Base-by-base conservation (phyloP, 2,888 invertebrate genomes). In the Cabera pusaria region DNA sequence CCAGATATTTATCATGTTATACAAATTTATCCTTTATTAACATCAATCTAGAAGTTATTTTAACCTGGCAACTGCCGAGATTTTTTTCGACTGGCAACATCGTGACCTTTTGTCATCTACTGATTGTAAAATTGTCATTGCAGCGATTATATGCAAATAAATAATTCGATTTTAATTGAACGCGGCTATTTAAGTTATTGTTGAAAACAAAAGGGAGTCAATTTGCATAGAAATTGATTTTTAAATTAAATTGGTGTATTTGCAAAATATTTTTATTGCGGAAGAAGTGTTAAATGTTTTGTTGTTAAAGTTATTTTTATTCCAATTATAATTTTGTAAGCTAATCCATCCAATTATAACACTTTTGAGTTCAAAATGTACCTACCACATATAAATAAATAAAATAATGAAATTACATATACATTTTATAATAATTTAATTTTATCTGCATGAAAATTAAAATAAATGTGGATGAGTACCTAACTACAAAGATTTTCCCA, bases 91-190 rank as follows among this genome's bases (percentile, higher is more conserved):
- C 19, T 29, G 33, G 46, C 31, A 52, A 42, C 38, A 26, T 20
- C 31, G 28, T 49, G 43, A 33, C 52, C 43, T 44, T 36, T 12
- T 27, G 10, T 11, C 4, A 5, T 14, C 16, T 24, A 2, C 14
- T 12, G 8, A 29, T 34, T 41, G 6, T 39, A 19, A 50, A 54
- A 31, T 33, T 3, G 1, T 2, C 6, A 22, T 4, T 2, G 6
- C 0, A 0, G 29, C 26, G 34, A 50, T 53, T n/a, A n/a, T 44
- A 52, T 46, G 45, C 22, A 49, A 34, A 47, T 45, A 23, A 18
- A 20, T 48, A 49, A 48, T 44, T 31, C 33, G 9, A n/a, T n/a
- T 21, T 14, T 36, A 38, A 48, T 46, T 40, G 36, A 29, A 22
- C 29, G 10, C 24, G 28, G 38, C 35, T 42, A 9, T 25, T 36